These are phyloP conservation scores for Danio albolineatus DNA, from an alignment of 2,797 vertebrate genomes.

Conservation along the genomic window DNA sequence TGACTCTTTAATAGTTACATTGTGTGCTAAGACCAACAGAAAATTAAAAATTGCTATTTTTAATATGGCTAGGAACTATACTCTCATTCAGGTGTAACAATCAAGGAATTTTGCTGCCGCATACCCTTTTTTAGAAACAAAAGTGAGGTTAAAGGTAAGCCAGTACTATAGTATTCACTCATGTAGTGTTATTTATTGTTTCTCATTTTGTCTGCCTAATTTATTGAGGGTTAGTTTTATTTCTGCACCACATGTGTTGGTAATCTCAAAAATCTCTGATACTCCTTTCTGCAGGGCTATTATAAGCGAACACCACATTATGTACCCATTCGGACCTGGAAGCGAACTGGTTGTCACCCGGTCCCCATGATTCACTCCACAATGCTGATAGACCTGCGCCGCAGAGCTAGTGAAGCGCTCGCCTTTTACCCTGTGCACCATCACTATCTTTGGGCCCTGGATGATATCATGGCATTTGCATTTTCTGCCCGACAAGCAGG, in stretches of 20 bases:
- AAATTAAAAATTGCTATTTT: no score
- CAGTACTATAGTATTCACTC: no score
- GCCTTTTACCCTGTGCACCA: slow-evolving; percentile 83
- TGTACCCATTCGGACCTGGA: slow-evolving; percentile 84
- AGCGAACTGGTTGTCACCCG: slow-evolving; percentile 83
- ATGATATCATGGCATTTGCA: slow-evolving; percentile 90
- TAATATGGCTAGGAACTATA: no score
- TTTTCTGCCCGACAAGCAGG: slow-evolving; percentile 88
- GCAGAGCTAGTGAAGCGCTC: slow-evolving; percentile 77
- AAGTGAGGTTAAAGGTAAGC: no score
- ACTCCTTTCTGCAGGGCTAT: slow-evolving; percentile 80
- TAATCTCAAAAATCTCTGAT: neutral
- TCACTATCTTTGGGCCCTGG: slow-evolving; percentile 84
- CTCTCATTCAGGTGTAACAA: no score
- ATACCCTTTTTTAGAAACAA: no score
- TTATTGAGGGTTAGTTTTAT: neutral
- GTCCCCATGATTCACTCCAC: slow-evolving; percentile 93
- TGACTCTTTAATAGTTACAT: no score
- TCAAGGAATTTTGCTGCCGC: no score
- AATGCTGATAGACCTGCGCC: slow-evolving; percentile 86
- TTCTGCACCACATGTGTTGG: neutral
- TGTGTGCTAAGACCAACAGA: no score
- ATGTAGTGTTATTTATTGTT: neutral
- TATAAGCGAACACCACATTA: slow-evolving; percentile 89
- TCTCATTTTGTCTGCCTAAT: neutral